Conservation (phyloP, 2,113 vertebrate genomes). For the Motacilla alba region DNA sequence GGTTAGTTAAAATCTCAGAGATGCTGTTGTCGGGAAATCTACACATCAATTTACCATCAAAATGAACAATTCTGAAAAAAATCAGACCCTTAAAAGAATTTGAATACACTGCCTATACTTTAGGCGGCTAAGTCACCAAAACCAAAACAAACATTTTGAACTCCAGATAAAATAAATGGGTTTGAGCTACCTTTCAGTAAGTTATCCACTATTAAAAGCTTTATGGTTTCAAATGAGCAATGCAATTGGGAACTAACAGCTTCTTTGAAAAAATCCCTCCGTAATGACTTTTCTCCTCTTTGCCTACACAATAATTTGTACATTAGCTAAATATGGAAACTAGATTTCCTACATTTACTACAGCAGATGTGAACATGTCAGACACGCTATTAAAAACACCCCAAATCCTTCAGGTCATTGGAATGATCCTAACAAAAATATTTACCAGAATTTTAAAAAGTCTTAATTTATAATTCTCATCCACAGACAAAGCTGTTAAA, state of each 20-base stretch:
- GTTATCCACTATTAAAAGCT: neutral
- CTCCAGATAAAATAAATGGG: neutral
- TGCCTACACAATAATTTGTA: slow-evolving; percentile 13
- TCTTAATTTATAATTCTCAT: neutral
- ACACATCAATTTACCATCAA: neutral
- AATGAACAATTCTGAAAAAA: neutral
- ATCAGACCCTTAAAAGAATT: neutral
- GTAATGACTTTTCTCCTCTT: neutral
- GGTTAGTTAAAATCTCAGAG: neutral
- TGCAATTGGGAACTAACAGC: slow-evolving; percentile 33
- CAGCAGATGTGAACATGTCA: neutral
- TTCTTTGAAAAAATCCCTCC: neutral
- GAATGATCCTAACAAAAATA: neutral
- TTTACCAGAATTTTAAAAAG: neutral
- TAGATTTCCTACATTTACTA: neutral
- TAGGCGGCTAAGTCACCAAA: neutral
- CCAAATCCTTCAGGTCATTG: neutral
- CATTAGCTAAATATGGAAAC: slow-evolving; percentile 6
- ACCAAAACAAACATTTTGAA: neutral
- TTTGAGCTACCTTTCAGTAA: neutral
- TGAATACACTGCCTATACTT: neutral
- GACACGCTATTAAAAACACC: neutral
- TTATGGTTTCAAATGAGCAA: slow-evolving; percentile 25
- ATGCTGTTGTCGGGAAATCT: neutral
- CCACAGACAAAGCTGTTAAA: neutral